Percentiles rank a stretch among this genome's conserved stretches.
phyloP scores from a whole-genome alignment of 1,140 invertebrate species.

The Orchestia grillus region DNA sequence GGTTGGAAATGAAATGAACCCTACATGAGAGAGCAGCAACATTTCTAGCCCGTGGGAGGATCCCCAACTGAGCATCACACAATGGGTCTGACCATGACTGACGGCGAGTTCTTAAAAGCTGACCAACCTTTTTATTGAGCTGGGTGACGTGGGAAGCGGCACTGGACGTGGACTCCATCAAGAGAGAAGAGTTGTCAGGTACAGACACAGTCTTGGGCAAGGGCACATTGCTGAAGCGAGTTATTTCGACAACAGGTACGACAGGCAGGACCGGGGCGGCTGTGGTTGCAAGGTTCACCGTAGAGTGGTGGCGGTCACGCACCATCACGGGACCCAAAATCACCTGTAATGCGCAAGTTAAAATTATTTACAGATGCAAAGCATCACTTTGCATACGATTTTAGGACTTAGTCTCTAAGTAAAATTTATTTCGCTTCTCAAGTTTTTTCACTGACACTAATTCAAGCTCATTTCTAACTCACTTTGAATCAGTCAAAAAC shows the following conservation, averaged over 20 bases:
- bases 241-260: constrained; percentile 63
- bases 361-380: not conserved
- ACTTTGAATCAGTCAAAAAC: not conserved
- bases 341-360: constrained; percentile 32
- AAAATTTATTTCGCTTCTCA: no score
- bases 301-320: constrained; percentile 59
- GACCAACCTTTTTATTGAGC: not conserved
- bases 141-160: not conserved
- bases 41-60: no score
- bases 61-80: no score
- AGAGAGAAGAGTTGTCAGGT: constrained; percentile 54
- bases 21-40: no score
- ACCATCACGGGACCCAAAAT: constrained; percentile 61
- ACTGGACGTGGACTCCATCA: constrained; percentile 56
- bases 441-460: no score
- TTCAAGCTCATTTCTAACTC: not conserved
- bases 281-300: constrained; percentile 6
- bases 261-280: constrained; percentile 58
- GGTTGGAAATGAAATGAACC: no score
- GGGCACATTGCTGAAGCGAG: constrained; percentile 66
- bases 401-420: no score
- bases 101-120: no score
- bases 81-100: no score
- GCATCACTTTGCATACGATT: not conserved
- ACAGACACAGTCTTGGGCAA: constrained; percentile 58